phyloP scores from a whole-genome alignment of 2,797 vertebrate species.

The Hypotaenidia philippensis region DNA sequence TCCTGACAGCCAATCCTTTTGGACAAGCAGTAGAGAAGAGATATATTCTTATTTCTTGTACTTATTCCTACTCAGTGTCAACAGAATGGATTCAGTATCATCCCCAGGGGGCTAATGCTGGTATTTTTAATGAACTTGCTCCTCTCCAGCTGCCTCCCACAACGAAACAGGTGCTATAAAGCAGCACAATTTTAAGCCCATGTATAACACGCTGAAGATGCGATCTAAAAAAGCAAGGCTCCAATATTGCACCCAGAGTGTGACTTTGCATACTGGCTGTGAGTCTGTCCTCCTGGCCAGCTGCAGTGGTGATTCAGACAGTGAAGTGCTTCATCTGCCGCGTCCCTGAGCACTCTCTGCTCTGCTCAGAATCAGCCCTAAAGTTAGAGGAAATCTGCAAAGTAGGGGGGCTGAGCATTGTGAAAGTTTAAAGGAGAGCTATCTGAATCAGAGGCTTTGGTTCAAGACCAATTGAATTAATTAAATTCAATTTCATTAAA shows the following conservation, averaged over 20 bases:
- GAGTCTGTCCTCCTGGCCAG: background rate
- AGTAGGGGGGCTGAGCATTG: background rate
- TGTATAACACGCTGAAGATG: background rate
- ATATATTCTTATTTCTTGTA: background rate
- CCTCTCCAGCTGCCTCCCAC: background rate
- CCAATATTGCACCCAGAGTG: background rate
- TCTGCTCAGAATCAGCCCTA: background rate
- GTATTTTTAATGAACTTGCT: background rate
- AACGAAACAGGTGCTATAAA: background rate
- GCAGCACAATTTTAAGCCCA: background rate
- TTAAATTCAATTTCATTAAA: background rate
- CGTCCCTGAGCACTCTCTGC: background rate
- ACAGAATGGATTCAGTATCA: background rate
- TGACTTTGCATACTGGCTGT: background rate
- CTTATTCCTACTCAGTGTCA: background rate
- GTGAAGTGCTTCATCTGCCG: background rate
- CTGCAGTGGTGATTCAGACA: background rate
- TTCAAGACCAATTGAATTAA: background rate
- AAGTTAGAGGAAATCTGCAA: background rate
- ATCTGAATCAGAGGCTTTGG: background rate
- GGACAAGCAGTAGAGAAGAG: background rate
- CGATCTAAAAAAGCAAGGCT: background rate
- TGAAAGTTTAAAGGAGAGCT: background rate
- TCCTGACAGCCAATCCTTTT: background rate
- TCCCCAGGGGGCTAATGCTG: background rate